These are phyloP conservation scores for Malachius bipustulatus DNA, from an alignment of 2,888 invertebrate species.

Conservation along the genomic window DNA sequence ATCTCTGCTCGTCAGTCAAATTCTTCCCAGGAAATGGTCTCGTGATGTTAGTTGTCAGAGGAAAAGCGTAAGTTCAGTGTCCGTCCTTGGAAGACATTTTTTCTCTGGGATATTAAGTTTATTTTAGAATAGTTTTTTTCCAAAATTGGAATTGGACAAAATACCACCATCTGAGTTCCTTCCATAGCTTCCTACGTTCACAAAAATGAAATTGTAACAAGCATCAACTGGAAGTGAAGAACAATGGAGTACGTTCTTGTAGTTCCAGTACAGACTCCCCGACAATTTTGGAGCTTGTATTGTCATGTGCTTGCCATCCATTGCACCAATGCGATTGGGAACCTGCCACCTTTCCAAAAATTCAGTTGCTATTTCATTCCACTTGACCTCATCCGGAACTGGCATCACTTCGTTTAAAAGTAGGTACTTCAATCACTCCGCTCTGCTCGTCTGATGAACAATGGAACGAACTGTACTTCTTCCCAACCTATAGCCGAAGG, in stretches of 20 bases:
- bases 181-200: too few relatives aligned
- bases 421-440: slow-evolving; percentile 18
- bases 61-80: too few relatives aligned
- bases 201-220: slow-evolving; percentile 16
- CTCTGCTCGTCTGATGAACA: slow-evolving; percentile 17
- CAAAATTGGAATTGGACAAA: slow-evolving; percentile 7
- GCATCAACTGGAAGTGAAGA: slow-evolving; percentile 19
- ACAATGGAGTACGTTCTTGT: slow-evolving; percentile 19
- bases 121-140: too few relatives aligned
- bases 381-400: slow-evolving; percentile 17
- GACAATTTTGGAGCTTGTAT: slow-evolving; percentile 19
- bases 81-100: too few relatives aligned
- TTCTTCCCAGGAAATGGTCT: too few relatives aligned
- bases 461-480: slow-evolving; percentile 18
- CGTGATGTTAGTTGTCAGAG: too few relatives aligned
- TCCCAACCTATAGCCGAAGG: slow-evolving; percentile 20
- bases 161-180: slow-evolving; percentile 5
- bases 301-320: slow-evolving; percentile 20
- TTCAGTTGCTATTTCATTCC: slow-evolving; percentile 18
- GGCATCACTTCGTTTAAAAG: slow-evolving; percentile 21
- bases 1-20: too few relatives aligned
- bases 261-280: slow-evolving; percentile 20
- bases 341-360: slow-evolving; percentile 17
- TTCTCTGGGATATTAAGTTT: too few relatives aligned
- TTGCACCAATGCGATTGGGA: slow-evolving; percentile 18